Evolutionary conservation across 2,888 invertebrate species (phyloP).

Genomic region (Drosophila maculinotata): DNA sequence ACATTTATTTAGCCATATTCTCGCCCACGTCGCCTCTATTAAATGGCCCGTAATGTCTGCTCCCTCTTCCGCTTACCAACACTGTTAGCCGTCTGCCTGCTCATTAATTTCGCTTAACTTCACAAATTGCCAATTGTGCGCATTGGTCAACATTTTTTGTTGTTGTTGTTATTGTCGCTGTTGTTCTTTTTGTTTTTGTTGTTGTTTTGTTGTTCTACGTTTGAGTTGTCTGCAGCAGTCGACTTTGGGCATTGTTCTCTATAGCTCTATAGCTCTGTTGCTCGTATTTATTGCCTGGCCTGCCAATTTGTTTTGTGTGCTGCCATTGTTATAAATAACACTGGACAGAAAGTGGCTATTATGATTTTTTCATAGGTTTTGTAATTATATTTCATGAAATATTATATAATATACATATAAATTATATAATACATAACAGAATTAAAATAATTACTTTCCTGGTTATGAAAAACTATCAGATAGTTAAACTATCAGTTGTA

Average conservation of each 20-base stretch:
- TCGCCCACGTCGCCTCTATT: conserved; percentile 9
- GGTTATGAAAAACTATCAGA: too few relatives aligned
- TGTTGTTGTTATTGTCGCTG: conserved; percentile 23
- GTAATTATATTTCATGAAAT: not conserved
- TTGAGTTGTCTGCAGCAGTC: conserved; percentile 17
- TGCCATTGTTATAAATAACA: conserved; percentile 52
- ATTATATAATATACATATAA: too few relatives aligned
- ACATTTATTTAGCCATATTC: conserved; percentile 61
- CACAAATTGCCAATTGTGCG: conserved; percentile 82
- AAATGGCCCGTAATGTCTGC: conserved; percentile 18
- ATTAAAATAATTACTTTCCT: too few relatives aligned
- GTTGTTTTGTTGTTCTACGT: conserved; percentile 13
- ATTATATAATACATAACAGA: too few relatives aligned
- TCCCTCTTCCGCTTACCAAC: conserved; percentile 29
- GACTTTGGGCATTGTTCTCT: conserved; percentile 69
- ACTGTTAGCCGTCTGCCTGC: conserved; percentile 37
- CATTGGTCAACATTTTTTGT: conserved; percentile 76
- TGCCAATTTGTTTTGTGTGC: conserved; percentile 76
- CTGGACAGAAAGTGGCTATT: not conserved
- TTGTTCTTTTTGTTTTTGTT: conserved; percentile 22
- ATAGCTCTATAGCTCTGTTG: conserved; percentile 69
- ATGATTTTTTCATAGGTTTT: not conserved
- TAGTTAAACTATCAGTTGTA: too few relatives aligned
- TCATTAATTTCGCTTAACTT: conserved; percentile 82
- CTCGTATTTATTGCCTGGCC: conserved; percentile 74